These are phyloP conservation scores for Pontoporia blainvillei DNA, from an alignment of 2,113 vertebrate species.

Conservation along the genomic window DNA sequence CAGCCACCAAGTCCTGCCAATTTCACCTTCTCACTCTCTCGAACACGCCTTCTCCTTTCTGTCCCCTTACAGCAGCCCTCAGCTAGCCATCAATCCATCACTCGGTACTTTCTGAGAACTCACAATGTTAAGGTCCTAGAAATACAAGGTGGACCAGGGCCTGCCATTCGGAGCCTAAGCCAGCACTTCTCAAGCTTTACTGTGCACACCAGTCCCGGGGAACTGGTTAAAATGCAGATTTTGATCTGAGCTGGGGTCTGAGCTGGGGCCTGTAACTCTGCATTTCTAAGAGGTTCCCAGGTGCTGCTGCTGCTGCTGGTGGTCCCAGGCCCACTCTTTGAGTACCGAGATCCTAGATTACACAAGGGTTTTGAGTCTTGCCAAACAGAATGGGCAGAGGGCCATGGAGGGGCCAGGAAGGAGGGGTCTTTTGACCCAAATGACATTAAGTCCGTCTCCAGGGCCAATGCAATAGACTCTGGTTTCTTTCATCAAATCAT, in stretches of 20 bases:
- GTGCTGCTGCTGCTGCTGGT: not conserved
- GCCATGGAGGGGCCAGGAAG: not conserved
- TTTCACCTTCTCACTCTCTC: not conserved
- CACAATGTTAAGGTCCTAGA: not conserved
- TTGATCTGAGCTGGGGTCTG: not conserved
- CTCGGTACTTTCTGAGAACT: not conserved
- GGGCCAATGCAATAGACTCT: not conserved
- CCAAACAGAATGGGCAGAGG: not conserved
- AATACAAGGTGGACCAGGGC: not conserved
- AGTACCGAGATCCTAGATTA: not conserved
- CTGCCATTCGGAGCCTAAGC: fast-evolving
- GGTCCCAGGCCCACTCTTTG: not conserved
- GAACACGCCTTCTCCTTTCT: not conserved
- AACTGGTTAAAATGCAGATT: no score
- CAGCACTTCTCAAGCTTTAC: not conserved
- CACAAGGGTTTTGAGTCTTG: not conserved
- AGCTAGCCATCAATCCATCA: no score
- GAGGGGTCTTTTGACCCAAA: not conserved
- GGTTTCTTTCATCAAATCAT: not conserved
- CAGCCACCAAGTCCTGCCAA: fast-evolving
- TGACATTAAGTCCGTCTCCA: not conserved
- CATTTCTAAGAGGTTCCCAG: not conserved
- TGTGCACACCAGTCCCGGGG: fast-evolving
- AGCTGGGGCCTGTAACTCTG: not conserved
- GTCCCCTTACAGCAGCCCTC: no score